Base-by-base conservation (phyloP, 2,888 invertebrate genomes). In the Scaptodrosophila latifasciaeformis region DNA sequence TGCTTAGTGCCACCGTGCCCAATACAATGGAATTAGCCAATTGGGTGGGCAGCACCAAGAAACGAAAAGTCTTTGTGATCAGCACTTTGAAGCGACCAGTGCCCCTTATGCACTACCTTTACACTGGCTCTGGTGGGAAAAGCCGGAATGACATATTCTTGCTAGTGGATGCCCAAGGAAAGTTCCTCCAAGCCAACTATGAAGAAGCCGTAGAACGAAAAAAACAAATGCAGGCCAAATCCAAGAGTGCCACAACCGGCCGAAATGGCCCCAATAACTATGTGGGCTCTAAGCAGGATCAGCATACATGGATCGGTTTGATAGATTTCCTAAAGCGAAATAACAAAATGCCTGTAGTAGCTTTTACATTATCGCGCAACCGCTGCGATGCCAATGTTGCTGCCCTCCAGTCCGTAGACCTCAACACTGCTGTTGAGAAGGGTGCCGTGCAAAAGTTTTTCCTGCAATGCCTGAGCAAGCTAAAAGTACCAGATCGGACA, bases 1-100 rank as follows among this genome's bases (percentile, higher is more conserved):
- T 99, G 91, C 87, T 99, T 37, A 97, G 97, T 83, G 99, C 99
- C 0, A 99, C 99, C 0, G 99, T 99, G 18, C 99, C 99, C 0
- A 99, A 99, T 86, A 94, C 96, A 0, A 88, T 96, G 59, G 95
- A 98, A 85, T 96, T 99, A 87, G 99, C 99, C 0, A 92, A 95
- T 83, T 96, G 96, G 96, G 92, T 96, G 24, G 96, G 96, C 0
- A 90, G 91, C 64, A 95, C 93, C 0, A 95, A 95, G 86, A 92
- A 93, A 76, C 90, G 94, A 56, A 96, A 94, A 83, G 93, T 93
- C 51, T 97, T 93, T 82, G 99, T 99, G 0, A 95, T 99, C 9
- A 96, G 94, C 56, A 99, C 99, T 0, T 87, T 90, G 0, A 95
- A 96, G 80, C 89, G 99, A 50, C 99, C 99, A 0, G 96, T 99